These are phyloP conservation scores for Danaus chrysippus DNA, from an alignment of 2,888 invertebrate species.

Conservation along the genomic window DNA sequence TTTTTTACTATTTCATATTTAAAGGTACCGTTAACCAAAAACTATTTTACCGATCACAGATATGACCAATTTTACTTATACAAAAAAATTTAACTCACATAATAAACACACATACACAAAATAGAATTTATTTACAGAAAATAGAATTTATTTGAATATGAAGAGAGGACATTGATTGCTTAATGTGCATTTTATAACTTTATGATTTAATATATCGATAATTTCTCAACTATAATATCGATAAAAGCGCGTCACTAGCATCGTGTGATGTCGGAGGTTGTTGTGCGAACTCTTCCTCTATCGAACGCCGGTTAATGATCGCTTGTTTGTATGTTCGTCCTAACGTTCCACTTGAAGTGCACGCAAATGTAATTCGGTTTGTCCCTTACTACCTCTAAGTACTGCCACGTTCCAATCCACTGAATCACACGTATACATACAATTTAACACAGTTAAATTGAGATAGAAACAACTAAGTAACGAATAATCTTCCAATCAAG, in stretches of 20 bases:
- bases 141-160: too few species aligned
- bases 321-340: constrained; percentile 49
- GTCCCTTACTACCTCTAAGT: constrained; percentile 15
- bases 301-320: constrained; percentile 52
- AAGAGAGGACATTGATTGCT: too few species aligned
- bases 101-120: too few species aligned
- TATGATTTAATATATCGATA: constrained; percentile 19
- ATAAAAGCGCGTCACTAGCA: constrained; percentile 46
- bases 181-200: too few species aligned
- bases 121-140: too few species aligned
- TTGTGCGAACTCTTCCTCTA: constrained; percentile 69
- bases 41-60: too few species aligned
- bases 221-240: constrained; percentile 28
- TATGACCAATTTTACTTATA: too few species aligned
- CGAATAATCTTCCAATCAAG: too few species aligned
- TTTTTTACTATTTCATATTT: neutral
- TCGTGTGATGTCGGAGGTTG: constrained; percentile 76
- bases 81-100: too few species aligned
- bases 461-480: too few species aligned
- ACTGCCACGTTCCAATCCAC: too few species aligned
- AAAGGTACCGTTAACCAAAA: neutral
- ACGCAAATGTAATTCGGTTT: constrained; percentile 25
- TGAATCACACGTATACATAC: neutral
- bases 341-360: constrained; percentile 26
- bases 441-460: neutral